Evolutionary conservation across 2,888 invertebrate species (phyloP).

Genomic region (Biston betularia): DNA sequence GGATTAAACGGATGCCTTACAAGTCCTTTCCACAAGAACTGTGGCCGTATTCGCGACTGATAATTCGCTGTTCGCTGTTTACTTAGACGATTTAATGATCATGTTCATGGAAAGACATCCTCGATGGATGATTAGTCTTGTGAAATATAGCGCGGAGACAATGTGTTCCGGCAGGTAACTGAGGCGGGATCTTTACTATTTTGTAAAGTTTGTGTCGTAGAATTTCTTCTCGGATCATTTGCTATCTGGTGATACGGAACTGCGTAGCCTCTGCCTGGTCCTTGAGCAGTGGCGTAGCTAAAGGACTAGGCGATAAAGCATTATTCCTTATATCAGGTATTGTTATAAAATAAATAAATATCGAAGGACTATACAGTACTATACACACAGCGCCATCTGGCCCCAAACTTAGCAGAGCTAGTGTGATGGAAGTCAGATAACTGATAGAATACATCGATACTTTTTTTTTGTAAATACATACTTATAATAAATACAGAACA

Average conservation of each 20-base stretch:
- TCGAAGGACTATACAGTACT: no score
- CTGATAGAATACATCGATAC: no score
- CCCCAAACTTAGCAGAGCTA: no score
- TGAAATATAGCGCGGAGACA: slow-evolving; percentile 30
- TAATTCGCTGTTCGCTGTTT: slow-evolving; percentile 18
- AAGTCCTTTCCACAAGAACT: slow-evolving; percentile 48
- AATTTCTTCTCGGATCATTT: slow-evolving; percentile 23
- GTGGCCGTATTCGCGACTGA: slow-evolving; percentile 32
- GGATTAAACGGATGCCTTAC: slow-evolving; percentile 64
- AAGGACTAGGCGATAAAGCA: no score
- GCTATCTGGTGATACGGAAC: slow-evolving; percentile 32
- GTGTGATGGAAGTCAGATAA: no score
- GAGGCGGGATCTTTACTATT: neutral
- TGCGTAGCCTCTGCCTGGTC: slow-evolving; percentile 18
- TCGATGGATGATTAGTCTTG: slow-evolving; percentile 28
- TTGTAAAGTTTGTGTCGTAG: slow-evolving; percentile 12
- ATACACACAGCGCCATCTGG: no score
- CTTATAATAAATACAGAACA: no score
- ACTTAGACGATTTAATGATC: slow-evolving; percentile 17
- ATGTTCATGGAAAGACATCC: slow-evolving; percentile 33
- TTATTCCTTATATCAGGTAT: no score
- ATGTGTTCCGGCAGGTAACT: slow-evolving; percentile 40
- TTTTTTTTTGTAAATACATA: no score
- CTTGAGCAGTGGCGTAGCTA: neutral
- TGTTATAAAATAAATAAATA: no score